Evolutionary conservation across 2,797 vertebrate species (phyloP).

Genomic region (Arremon brunneinucha): DNA sequence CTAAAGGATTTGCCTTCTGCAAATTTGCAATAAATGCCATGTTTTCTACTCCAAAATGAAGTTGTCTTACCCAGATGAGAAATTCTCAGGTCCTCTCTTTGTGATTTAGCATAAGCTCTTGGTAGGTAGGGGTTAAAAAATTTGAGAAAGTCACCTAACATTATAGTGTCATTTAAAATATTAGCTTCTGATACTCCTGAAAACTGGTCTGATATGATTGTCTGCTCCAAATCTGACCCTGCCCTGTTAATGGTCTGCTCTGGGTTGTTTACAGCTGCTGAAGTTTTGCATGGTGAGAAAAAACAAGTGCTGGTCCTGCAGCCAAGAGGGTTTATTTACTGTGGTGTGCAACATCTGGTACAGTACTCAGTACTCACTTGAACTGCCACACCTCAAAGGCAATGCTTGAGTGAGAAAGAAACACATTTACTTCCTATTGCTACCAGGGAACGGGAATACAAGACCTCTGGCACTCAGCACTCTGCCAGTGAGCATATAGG

Average conservation of each 20-base stretch:
- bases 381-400: background rate
- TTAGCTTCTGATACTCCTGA: background rate
- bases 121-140: background rate
- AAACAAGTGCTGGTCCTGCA: background rate
- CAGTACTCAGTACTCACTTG: rapidly evolving
- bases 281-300: background rate
- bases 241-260: background rate
- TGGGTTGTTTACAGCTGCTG: background rate
- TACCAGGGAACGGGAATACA: background rate
- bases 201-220: background rate
- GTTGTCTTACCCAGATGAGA: background rate
- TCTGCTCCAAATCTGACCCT: background rate
- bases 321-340: background rate
- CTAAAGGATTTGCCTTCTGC: background rate
- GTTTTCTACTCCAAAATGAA: background rate
- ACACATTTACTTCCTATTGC: background rate
- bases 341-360: background rate
- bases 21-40: background rate
- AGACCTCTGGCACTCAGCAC: background rate
- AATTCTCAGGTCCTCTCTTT: background rate
- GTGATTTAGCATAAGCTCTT: background rate
- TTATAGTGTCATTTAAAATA: background rate
- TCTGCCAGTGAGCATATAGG: background rate
- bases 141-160: background rate
- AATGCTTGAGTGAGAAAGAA: background rate